Conservation (phyloP, 1,140 invertebrate species). For the Ridgeia piscesae region DNA sequence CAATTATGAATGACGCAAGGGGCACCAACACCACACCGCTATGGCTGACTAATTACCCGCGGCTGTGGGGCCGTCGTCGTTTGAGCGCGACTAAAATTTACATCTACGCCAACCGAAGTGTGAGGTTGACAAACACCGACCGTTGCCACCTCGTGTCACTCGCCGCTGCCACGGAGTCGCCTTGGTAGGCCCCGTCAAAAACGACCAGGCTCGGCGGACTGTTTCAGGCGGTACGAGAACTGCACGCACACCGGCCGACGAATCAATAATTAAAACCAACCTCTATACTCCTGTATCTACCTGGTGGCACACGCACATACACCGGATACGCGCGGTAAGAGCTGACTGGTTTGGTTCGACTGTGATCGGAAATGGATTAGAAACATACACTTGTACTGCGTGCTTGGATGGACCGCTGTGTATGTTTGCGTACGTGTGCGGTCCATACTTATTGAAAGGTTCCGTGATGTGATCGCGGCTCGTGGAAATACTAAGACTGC, state of each 20-base stretch:
- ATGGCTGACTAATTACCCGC: not conserved
- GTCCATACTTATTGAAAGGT: not conserved
- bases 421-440: not conserved
- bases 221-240: not conserved
- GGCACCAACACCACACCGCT: not conserved
- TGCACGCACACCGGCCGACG: not conserved
- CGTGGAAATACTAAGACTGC: not conserved
- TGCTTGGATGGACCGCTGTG: not conserved
- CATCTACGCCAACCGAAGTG: not conserved
- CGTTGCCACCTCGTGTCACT: not conserved
- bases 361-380: not conserved
- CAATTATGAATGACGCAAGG: not conserved
- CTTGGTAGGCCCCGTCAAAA: not conserved
- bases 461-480: not conserved
- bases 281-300: not conserved
- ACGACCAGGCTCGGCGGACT: not conserved
- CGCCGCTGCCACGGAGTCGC: not conserved
- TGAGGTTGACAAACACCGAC: not conserved
- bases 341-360: not conserved
- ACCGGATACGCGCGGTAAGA: not conserved
- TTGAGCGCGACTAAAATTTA: not conserved
- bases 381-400: not conserved
- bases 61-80: not conserved
- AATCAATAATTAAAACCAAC: slow-evolving; percentile 1
- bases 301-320: not conserved